Percentiles rank a stretch among this genome's conserved stretches.
These are phyloP conservation scores for Chloroclysta siterata DNA, from an alignment of 2,888 invertebrate species.

Conservation along the genomic window DNA sequence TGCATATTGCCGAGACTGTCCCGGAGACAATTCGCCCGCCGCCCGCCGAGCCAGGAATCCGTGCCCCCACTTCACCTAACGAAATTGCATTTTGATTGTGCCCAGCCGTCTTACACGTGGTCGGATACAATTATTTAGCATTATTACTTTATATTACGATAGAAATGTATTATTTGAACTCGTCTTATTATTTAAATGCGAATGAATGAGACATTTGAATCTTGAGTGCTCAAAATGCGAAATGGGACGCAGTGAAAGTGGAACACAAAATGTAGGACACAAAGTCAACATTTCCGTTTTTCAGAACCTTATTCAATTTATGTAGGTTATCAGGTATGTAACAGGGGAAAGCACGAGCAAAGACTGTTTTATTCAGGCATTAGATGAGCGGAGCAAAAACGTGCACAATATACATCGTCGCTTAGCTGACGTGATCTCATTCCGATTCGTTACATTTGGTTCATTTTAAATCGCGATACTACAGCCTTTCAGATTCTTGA, in stretches of 20 bases:
- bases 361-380: slow-evolving; percentile 4
- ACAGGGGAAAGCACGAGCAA: not conserved
- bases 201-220: slow-evolving; percentile 37
- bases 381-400: not conserved
- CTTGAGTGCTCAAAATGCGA: slow-evolving; percentile 16
- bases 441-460: not conserved
- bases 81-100: slow-evolving; percentile 76
- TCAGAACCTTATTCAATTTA: not conserved
- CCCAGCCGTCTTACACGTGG: slow-evolving; percentile 66
- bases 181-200: slow-evolving; percentile 41
- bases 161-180: slow-evolving; percentile 46
- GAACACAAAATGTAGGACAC: not conserved
- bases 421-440: slow-evolving; percentile 4
- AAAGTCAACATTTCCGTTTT: not conserved
- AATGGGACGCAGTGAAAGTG: not conserved
- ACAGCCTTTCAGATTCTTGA: not conserved
- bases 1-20: slow-evolving; percentile 61
- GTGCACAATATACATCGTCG: slow-evolving; percentile 1
- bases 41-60: slow-evolving; percentile 34
- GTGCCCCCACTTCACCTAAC: slow-evolving; percentile 48
- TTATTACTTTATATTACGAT: slow-evolving; percentile 68
- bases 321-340: slow-evolving; percentile 1
- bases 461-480: not conserved
- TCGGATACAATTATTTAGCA: slow-evolving; percentile 67
- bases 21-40: slow-evolving; percentile 38